A percentile compares a stretch with the other conserved stretches of the same genome.
Conservation (phyloP, 2,888 invertebrate genomes). For the Julus scandinavius region DNA sequence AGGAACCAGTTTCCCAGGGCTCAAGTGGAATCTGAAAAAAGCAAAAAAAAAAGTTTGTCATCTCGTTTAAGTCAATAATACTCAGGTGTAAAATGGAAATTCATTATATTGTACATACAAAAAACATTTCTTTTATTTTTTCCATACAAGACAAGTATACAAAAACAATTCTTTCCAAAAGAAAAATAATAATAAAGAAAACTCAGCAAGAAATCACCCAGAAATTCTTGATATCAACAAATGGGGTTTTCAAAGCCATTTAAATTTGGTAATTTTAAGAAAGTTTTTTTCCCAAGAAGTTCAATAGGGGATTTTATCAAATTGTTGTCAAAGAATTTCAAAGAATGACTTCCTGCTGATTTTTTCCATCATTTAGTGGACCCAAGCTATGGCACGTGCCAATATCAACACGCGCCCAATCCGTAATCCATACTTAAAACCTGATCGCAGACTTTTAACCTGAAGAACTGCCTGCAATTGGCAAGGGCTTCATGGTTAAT, state of each 20-base stretch:
- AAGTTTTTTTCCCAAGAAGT: background rate
- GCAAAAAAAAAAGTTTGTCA: background rate
- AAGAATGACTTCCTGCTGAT: background rate
- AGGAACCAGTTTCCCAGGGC: background rate
- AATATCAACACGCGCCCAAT: constrained; percentile 24
- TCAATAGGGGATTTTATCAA: background rate
- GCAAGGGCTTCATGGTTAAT: background rate
- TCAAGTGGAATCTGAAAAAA: background rate
- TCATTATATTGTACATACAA: constrained; percentile 39
- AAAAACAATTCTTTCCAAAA: constrained; percentile 49
- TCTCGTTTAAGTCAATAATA: background rate
- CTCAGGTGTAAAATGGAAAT: background rate
- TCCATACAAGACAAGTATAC: constrained; percentile 53
- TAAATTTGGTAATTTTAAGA: background rate
- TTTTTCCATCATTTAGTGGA: constrained; percentile 34
- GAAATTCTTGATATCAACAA: background rate
- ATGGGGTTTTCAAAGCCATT: background rate
- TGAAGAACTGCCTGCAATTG: background rate
- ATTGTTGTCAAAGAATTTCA: background rate
- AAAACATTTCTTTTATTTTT: constrained; percentile 52
- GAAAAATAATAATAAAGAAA: constrained; percentile 30
- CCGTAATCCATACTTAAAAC: constrained; percentile 24
- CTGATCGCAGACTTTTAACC: constrained; percentile 29
- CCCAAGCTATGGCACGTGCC: constrained; percentile 46
- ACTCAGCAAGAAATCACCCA: constrained; percentile 31